phyloP scores from a whole-genome alignment of 92 coral and sea anemone species.

The Porites rus region DNA sequence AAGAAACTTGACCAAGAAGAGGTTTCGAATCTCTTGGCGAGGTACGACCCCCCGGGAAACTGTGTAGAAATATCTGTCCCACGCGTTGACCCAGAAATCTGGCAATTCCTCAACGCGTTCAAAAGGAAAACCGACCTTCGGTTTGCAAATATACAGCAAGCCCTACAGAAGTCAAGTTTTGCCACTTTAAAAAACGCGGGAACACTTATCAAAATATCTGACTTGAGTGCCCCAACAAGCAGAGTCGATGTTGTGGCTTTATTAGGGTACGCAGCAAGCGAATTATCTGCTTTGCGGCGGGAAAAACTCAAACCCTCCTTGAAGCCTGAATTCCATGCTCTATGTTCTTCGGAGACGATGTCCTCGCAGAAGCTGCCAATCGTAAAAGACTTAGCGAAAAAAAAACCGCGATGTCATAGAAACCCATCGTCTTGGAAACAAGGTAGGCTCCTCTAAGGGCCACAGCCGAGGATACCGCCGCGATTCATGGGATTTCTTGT shows the following conservation, averaged over 20 bases:
- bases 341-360: slow-evolving; percentile 46
- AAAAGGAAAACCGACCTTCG: slow-evolving; percentile 56
- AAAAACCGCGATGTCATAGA: slow-evolving; percentile 59
- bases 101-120: not conserved
- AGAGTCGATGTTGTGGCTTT: slow-evolving; percentile 36
- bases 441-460: slow-evolving; percentile 2
- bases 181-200: slow-evolving; percentile 27
- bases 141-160: not conserved
- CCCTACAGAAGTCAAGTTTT: slow-evolving; percentile 59
- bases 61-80: slow-evolving; percentile 41
- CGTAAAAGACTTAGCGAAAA: slow-evolving; percentile 48
- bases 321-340: slow-evolving; percentile 44
- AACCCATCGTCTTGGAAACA: slow-evolving; percentile 27
- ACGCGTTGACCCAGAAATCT: slow-evolving; percentile 55
- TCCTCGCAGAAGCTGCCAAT: slow-evolving; percentile 29
- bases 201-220: not conserved
- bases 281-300: slow-evolving; percentile 35
- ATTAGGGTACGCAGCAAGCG: slow-evolving; percentile 35
- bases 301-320: slow-evolving; percentile 59
- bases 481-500: no score
- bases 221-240: slow-evolving; percentile 11
- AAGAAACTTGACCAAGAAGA: slow-evolving; percentile 40
- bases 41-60: slow-evolving; percentile 59
- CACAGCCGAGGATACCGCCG: slow-evolving; percentile 27
- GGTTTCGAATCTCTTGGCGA: slow-evolving; percentile 31